These are phyloP conservation scores for Scalopus aquaticus DNA, from an alignment of 2,113 vertebrate species.

Conservation along the genomic window DNA sequence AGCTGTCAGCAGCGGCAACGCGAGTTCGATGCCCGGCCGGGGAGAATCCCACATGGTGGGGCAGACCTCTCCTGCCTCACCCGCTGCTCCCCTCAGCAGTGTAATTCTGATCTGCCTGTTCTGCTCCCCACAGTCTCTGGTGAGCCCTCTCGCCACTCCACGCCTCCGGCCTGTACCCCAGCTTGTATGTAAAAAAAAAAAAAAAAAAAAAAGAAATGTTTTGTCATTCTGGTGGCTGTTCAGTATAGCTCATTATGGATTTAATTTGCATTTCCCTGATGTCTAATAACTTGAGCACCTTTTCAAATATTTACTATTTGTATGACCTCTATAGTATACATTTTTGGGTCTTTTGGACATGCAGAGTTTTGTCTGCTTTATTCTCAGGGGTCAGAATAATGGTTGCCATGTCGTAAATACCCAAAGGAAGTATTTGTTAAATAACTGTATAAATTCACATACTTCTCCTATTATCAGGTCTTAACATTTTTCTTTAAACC, in stretches of 20 bases:
- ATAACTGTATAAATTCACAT: not conserved
- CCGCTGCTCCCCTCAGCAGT: no score
- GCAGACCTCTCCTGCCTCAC: no score
- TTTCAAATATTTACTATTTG: not conserved
- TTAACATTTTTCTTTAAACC: slow-evolving; percentile 24
- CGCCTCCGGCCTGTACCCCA: no score
- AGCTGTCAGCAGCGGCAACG: no score
- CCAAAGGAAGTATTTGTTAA: not conserved
- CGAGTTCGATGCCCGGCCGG: no score
- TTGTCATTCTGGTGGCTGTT: not conserved
- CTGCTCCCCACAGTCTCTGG: no score
- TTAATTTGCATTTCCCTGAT: not conserved
- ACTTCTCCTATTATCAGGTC: not conserved
- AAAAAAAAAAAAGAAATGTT: no score
- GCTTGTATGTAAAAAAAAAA: no score
- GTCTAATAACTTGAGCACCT: not conserved
- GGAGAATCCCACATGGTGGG: no score
- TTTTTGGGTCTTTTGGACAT: not conserved
- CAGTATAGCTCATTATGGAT: not conserved
- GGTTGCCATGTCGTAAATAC: not conserved
- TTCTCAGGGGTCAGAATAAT: not conserved
- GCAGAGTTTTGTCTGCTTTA: not conserved
- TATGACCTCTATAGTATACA: not conserved
- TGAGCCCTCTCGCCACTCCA: no score
- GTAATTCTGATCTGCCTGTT: no score